A percentile compares a stretch with the other conserved stretches of the same genome.
Conservation (phyloP, 2,888 invertebrate species). For the Sinopyrophorus schimmeli region DNA sequence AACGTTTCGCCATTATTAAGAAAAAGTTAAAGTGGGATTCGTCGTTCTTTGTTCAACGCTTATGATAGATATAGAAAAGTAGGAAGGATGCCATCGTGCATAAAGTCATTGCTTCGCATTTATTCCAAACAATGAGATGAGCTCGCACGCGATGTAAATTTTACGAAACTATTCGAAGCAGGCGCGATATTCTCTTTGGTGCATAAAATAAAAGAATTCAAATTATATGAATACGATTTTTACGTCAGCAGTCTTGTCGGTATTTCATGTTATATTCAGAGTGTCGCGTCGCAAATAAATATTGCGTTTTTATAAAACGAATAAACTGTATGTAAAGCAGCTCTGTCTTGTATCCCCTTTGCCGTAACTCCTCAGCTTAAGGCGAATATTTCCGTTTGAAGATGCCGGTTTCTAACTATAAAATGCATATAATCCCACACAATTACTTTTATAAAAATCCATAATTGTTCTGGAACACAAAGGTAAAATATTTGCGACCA, state of each 20-base stretch:
- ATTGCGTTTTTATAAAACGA: conserved; percentile 38
- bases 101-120: conserved; percentile 50
- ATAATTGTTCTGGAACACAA: too few relatives aligned
- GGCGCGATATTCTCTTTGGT: conserved; percentile 50
- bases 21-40: conserved; percentile 1
- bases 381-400: conserved; percentile 1
- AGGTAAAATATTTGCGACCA: too few relatives aligned
- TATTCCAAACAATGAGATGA: conserved; percentile 55
- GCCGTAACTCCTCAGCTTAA: neutral
- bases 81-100: conserved; percentile 30
- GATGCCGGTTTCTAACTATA: too few relatives aligned
- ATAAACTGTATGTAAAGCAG: conserved; percentile 21
- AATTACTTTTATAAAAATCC: too few relatives aligned
- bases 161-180: conserved; percentile 56
- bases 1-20: neutral
- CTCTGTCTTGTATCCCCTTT: conserved; percentile 11
- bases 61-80: conserved; percentile 33
- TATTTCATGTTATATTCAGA: conserved; percentile 57
- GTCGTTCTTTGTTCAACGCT: conserved; percentile 19
- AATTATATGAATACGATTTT: conserved; percentile 56
- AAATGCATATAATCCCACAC: too few relatives aligned
- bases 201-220: conserved; percentile 56
- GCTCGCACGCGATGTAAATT: conserved; percentile 53
- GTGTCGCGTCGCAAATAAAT: conserved; percentile 55
- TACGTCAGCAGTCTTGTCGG: conserved; percentile 53